Evolutionary conservation across 2,888 invertebrate species (phyloP).

Genomic region (Calameuta idolon): DNA sequence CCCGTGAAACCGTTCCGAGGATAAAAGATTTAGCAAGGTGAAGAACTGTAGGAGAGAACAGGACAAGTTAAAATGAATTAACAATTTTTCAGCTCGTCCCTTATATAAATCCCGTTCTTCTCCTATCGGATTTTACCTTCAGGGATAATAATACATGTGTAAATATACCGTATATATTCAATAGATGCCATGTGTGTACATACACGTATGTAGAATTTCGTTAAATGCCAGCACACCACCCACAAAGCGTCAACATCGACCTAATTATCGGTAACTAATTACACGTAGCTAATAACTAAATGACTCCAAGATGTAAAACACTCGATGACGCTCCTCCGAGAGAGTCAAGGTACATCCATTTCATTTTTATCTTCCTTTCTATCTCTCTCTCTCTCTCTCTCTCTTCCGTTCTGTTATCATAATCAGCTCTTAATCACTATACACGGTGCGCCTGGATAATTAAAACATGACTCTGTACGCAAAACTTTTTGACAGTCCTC

Average conservation of each 20-base stretch:
- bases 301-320: background rate
- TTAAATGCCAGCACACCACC: conserved; percentile 20
- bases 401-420: background rate
- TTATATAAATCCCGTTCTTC: background rate
- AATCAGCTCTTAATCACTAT: background rate
- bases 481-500: background rate
- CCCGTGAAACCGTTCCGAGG: background rate
- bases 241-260: conserved; percentile 21
- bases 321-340: background rate
- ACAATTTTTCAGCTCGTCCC: background rate
- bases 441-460: background rate
- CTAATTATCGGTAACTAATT: conserved; percentile 4
- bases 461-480: background rate
- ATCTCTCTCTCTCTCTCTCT: background rate
- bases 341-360: background rate
- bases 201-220: conserved; percentile 15
- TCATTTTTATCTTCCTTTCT: background rate
- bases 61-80: background rate
- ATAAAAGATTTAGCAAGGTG: background rate
- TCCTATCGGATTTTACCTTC: conserved; percentile 4
- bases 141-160: background rate
- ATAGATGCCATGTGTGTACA: conserved; percentile 4
- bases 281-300: conserved; percentile 3
- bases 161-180: conserved; percentile 4
- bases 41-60: background rate